Evolutionary conservation across 2,797 vertebrate species (phyloP), one percentile per base, ranked within the genome.

Genomic region (Phrynocephalus vlangalii): DNA sequence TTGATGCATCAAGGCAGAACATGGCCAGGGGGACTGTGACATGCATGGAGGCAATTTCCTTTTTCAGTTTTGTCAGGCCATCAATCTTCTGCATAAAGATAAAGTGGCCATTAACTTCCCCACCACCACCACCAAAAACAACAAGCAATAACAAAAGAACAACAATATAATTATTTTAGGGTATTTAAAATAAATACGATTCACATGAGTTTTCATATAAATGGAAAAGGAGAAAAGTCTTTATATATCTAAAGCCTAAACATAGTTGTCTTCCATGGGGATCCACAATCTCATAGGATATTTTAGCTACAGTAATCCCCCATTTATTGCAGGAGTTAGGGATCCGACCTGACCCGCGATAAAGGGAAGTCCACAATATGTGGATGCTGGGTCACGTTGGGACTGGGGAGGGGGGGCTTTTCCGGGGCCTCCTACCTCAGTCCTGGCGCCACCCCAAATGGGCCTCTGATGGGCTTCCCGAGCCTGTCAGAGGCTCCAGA

Each of bases 21-120:
- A 99, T 95, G 73, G 98, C 97, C 88, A 99, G 91, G 5, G 98
- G 97, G 82, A 98, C 97, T 0, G 96, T 98, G 50, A 97, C 66
- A 30, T 91, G 97, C 96, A 99, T 96, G 6, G 95, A 97, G 11
- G 97, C 96, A 24, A 99, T 97, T 93, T 98, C 97, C 38, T 85
- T 94, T 93, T 96, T 95, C 87, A 98, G 33, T 2, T 94, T 85
- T 79, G 96, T 96, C 79, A 99, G 92, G 48, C 83, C 91, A 68
- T 97, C 94, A 71, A 98, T 98, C 95, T 96, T 97, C 99, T 99
- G 92, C 79, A 87, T 89, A 26, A 82, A n/a, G 80, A 84, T 7
- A 20, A 60, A 44, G 66, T 15, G 30, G 18, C 18, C 44, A 26
- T 72, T 3, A 20, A 1, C 60, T 18, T 63, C 60, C 56, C 56